These are phyloP conservation scores for Drosophila sulfurigaster DNA, from an alignment of 1,140 invertebrate genomes.

Conservation along the genomic window DNA sequence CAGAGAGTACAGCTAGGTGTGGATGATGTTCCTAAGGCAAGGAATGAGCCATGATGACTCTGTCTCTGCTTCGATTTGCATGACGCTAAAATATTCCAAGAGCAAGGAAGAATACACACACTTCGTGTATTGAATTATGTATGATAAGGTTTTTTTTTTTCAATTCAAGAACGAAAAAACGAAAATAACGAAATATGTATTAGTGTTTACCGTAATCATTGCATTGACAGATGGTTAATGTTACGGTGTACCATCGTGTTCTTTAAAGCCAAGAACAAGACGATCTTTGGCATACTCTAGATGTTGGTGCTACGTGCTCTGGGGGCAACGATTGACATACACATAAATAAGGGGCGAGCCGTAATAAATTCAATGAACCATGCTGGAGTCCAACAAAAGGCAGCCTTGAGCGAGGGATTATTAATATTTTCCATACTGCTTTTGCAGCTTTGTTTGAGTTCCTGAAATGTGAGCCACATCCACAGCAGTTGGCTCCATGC, in stretches of 20 bases:
- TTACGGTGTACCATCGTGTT: conserved; percentile 18
- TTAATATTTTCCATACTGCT: conserved; percentile 79
- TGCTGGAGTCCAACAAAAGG: conserved; percentile 14
- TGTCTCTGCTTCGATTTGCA: conserved; percentile 27
- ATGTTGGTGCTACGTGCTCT: background rate
- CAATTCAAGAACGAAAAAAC: background rate
- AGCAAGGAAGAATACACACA: conserved; percentile 10
- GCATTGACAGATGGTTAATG: conserved; percentile 43
- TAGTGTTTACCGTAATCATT: conserved; percentile 48
- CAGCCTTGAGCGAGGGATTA: conserved; percentile 47
- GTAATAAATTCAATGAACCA: conserved; percentile 49
- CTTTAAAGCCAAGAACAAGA: conserved; percentile 35
- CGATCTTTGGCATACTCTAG: conserved; percentile 35
- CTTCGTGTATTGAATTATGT: conserved; percentile 49
- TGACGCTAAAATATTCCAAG: conserved; percentile 37
- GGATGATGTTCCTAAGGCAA: conserved; percentile 9
- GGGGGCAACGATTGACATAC: conserved; percentile 18
- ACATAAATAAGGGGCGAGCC: conserved; percentile 57
- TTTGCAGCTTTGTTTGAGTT: conserved; percentile 73
- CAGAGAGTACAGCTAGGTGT: background rate
- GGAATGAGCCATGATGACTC: background rate
- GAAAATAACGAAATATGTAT: conserved; percentile 31
- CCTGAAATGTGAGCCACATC: conserved; percentile 62
- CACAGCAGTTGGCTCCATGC: conserved; percentile 17
- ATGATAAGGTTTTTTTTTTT: conserved; percentile 27